Percentiles rank a stretch among this genome's conserved stretches.
Evolutionary conservation across 2,113 vertebrate species (phyloP).

Genomic region (Poicephalus gulielmi): DNA sequence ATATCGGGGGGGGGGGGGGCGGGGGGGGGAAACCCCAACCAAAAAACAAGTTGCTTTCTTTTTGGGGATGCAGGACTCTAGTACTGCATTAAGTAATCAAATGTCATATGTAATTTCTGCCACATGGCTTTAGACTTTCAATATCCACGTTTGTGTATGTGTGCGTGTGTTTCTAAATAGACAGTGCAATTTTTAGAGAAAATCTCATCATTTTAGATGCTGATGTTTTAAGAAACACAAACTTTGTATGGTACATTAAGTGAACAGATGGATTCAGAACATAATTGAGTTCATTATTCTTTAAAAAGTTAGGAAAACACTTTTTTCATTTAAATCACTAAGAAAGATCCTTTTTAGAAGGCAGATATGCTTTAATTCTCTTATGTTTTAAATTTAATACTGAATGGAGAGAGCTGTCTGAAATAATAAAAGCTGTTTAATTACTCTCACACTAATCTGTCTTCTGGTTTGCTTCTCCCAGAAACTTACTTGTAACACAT

Average conservation of each 20-base stretch:
- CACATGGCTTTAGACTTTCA: background rate
- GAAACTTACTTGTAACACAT: background rate
- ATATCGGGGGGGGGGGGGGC: background rate
- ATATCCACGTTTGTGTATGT: background rate
- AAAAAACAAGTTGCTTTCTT: background rate
- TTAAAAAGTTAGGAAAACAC: background rate
- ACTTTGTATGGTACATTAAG: background rate
- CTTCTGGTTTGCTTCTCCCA: constrained; percentile 2
- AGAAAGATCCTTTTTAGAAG: background rate
- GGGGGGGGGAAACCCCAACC: background rate
- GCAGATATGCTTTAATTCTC: background rate
- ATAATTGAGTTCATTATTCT: background rate
- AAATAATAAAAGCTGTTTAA: background rate
- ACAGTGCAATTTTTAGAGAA: background rate
- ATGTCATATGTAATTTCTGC: background rate
- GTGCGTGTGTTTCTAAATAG: background rate
- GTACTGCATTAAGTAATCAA: background rate
- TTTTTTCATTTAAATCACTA: background rate
- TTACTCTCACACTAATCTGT: background rate
- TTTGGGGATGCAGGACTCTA: background rate
- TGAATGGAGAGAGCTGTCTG: background rate
- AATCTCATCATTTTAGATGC: background rate
- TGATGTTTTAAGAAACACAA: background rate
- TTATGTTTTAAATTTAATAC: background rate
- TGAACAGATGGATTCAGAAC: background rate